Evolutionary conservation across 2,888 invertebrate species (phyloP), one percentile per base, ranked within the genome.

Genomic region (Athripsodes cinereus): DNA sequence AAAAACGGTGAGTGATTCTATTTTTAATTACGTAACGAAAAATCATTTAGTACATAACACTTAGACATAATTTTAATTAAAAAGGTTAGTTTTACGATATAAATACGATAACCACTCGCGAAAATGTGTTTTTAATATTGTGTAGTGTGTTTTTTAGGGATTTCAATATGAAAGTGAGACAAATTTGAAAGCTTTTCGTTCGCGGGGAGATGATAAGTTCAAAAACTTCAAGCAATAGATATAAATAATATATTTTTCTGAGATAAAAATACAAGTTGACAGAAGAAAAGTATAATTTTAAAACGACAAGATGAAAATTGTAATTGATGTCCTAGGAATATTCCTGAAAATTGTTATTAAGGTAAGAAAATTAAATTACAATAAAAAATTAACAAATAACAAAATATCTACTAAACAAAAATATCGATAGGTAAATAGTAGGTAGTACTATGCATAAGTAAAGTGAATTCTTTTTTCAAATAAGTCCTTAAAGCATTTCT

Each of bases 331-430:
- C 18, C 67, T 79, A 70, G 79, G 79, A 61, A 72, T 79, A 64
- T 78, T 79, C 68, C 71, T 79, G 60, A 79, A 79, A 74, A 74
- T 79, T 61, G 79, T 79, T 52, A 67, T 79, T 66, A 77, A 69
- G 76, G 79, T 79, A 71, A 72, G 76, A 73, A 52, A 50, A 16
- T 48, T 19, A n/a, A n/a, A n/a, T n/a, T n/a, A n/a, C n/a, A n/a
- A n/a, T n/a, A n/a, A n/a, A n/a, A n/a, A n/a, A n/a, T n/a, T n/a
- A n/a, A n/a, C n/a, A n/a, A n/a, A n/a, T n/a, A n/a, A n/a, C n/a
- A n/a, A n/a, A n/a, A n/a, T n/a, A n/a, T n/a, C n/a, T n/a, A n/a
- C n/a, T n/a, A n/a, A n/a, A n/a, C n/a, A n/a, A n/a, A n/a, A n/a
- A n/a, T n/a, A n/a, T n/a, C n/a, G n/a, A n/a, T n/a, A n/a, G n/a